Base-by-base conservation (phyloP, 2,888 invertebrate genomes). In the Dynastes grantii region DNA sequence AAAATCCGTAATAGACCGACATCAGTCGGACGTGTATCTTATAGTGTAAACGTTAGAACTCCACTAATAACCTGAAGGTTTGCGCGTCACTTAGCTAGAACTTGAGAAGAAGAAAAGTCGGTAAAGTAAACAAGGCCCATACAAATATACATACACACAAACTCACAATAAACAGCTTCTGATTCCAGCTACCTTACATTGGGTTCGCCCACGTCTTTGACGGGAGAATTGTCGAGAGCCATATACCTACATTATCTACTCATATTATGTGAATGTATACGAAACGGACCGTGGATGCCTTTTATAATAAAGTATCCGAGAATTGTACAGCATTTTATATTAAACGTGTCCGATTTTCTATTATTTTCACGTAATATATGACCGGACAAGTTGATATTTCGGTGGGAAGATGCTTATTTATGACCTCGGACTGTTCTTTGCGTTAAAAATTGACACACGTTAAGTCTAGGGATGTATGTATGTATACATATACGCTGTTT, bases 1-100 rank as follows among this genome's bases (percentile, higher is more conserved):
- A 75, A 75, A 75, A 75, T 75, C 63, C 73, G 73, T 75, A 75
- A 61, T 75, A 75, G 61, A 75, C 61, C 73, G 73, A 75, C 73
- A 61, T 61, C 73, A 75, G 73, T 58, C 45, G 40, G 73, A 75
- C 61, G 13, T 75, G 61, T 40, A 75, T 61, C 73, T 45, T 37
- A 75, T 22, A 75, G 73, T 45, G 73, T 75, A 75, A 75, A 75
- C 45, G 73, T 75, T 75, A 75, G 76, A 40, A 37, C 77, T 70
- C 65, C 76, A 80, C 80, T 81, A 81, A 81, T 81, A 79, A 82
- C 79, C 68, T 55, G 53, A 55, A 75, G 79, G 82, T 83, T 83
- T 82, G 79, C 81, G 76, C 71, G 80, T 81, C 81, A 82, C 81
- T 83, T 83, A 83, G 82, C 78, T 76, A 75, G 68, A 80, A 76